phyloP scores from a whole-genome alignment of 2,797 vertebrate genomes.

The Telmatherina bonti region DNA sequence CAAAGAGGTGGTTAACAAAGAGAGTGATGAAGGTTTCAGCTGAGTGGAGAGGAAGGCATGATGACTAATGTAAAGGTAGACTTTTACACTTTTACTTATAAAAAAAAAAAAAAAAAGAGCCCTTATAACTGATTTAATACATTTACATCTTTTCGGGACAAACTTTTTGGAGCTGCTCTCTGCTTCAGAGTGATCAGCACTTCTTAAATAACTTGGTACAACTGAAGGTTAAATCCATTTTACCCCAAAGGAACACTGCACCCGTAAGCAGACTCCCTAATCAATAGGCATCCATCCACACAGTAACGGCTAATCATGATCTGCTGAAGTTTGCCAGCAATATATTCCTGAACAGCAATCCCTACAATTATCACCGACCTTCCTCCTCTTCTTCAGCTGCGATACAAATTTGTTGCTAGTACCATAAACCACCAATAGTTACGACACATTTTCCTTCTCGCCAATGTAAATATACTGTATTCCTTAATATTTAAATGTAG shows the following conservation, averaged over 20 bases:
- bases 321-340: slow-evolving; percentile 25
- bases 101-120: too few relatives aligned
- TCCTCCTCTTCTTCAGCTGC: background rate
- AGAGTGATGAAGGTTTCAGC: slow-evolving; percentile 18
- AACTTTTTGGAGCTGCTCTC: slow-evolving; percentile 16
- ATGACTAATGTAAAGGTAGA: slow-evolving; percentile 38
- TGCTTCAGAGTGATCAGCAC: slow-evolving; percentile 48
- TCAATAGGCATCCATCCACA: slow-evolving; percentile 48
- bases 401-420: background rate
- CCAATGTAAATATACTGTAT: slow-evolving; percentile 60
- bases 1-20: slow-evolving; percentile 14
- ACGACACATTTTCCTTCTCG: slow-evolving; percentile 18
- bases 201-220: slow-evolving; percentile 19
- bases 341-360: slow-evolving; percentile 24
- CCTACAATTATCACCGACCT: background rate
- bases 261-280: slow-evolving; percentile 12
- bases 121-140: slow-evolving; percentile 30
- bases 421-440: too few relatives aligned
- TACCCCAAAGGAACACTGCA: slow-evolving; percentile 5
- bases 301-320: slow-evolving; percentile 40
- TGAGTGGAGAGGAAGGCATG: slow-evolving; percentile 30
- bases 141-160: slow-evolving; percentile 12
- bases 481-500: slow-evolving; percentile 27
- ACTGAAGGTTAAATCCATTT: slow-evolving; percentile 48
- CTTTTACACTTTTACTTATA: too few relatives aligned